phyloP scores from a whole-genome alignment of 1,140 invertebrate genomes.

The Trachelipus rathkii region DNA sequence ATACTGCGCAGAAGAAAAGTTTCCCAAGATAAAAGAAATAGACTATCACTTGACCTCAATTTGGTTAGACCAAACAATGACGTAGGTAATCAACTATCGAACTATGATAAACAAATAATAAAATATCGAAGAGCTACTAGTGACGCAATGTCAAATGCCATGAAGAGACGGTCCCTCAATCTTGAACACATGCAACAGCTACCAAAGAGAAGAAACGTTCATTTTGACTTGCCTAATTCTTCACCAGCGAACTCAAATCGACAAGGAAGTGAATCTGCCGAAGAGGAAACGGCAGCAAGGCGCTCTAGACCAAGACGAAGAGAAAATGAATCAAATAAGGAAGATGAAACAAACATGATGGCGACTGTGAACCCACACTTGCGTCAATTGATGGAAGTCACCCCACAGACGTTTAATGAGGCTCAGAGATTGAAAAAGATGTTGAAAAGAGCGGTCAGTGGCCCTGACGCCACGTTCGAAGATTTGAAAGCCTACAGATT shows the following conservation, averaged over 20 bases:
- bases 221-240: not conserved
- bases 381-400: not conserved
- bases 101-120: not conserved
- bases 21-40: not conserved
- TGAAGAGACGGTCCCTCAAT: not conserved
- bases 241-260: not conserved
- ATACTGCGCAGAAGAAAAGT: not conserved
- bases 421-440: conserved; percentile 43
- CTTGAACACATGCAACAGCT: not conserved
- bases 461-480: conserved; percentile 43
- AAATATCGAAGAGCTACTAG: not conserved
- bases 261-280: not conserved
- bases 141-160: not conserved
- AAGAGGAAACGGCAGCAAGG: not conserved
- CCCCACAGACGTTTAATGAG: conserved; percentile 6
- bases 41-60: not conserved
- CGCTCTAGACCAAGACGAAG: not conserved
- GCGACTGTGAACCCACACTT: not conserved
- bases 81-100: not conserved
- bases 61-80: not conserved
- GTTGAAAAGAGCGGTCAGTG: conserved; percentile 37
- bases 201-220: not conserved
- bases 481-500: conserved; percentile 40
- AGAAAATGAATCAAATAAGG: not conserved
- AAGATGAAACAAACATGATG: not conserved